phyloP scores from a whole-genome alignment of 2,113 vertebrate species.

The Anhinga anhinga region DNA sequence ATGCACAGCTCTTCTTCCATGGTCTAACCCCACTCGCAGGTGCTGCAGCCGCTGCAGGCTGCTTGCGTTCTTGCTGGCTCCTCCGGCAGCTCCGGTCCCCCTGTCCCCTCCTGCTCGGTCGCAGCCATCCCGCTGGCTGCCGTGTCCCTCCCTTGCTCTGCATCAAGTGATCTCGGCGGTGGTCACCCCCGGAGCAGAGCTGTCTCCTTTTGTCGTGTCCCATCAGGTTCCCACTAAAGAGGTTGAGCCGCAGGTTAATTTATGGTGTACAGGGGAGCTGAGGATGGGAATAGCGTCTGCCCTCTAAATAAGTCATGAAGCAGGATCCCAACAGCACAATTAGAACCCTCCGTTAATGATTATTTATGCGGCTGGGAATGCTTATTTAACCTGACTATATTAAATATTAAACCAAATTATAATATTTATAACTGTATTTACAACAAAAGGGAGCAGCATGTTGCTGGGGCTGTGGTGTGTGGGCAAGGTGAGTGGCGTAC shows the following conservation, averaged over 20 bases:
- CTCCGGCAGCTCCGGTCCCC: fast-evolving
- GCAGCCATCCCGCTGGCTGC: fast-evolving
- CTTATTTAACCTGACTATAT: conserved; percentile 61
- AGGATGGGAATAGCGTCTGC: conserved; percentile 8
- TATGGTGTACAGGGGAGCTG: neutral
- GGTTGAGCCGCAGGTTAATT: neutral
- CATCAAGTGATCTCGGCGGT: fast-evolving
- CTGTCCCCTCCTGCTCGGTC: neutral
- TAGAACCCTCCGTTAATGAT: conserved; percentile 63
- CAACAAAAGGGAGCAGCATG: neutral
- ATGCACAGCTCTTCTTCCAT: fast-evolving
- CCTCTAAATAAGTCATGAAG: conserved; percentile 69
- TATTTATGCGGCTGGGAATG: conserved; percentile 65
- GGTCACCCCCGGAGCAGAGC: neutral
- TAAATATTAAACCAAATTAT: conserved; percentile 73
- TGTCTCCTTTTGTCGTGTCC: neutral
- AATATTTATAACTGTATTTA: conserved; percentile 57
- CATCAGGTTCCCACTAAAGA: neutral
- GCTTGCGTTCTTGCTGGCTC: fast-evolving
- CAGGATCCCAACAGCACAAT: conserved; percentile 69
- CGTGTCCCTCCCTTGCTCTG: fast-evolving
- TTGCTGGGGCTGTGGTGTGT: neutral
- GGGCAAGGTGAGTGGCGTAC: neutral
- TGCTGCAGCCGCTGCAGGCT: neutral
- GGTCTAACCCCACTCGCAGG: neutral